Conservation (phyloP, 2,888 invertebrate genomes). For the Synergus gifuensis region DNA sequence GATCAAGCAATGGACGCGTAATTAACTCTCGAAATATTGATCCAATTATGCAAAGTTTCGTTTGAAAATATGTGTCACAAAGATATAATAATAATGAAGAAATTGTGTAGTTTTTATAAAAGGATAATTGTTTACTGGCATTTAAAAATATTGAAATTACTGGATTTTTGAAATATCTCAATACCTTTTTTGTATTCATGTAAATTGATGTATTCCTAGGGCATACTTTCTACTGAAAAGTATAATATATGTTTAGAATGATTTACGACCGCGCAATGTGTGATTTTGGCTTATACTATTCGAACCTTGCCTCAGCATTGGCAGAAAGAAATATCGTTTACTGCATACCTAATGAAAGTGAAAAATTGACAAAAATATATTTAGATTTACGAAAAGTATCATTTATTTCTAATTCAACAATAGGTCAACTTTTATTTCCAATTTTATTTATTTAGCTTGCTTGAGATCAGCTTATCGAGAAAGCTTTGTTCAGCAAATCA, state of each 20-base stretch:
- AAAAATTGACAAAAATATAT: not conserved
- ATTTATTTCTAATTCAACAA: not conserved
- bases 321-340: not conserved
- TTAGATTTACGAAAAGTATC: not conserved
- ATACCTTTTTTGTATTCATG: constrained; percentile 23
- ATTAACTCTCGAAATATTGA: not conserved
- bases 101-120: too few species aligned
- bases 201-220: not conserved
- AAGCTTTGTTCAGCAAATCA: not conserved
- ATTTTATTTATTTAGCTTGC: not conserved
- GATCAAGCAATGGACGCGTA: not conserved
- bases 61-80: not conserved
- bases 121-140: too few species aligned
- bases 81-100: not conserved
- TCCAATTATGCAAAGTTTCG: not conserved
- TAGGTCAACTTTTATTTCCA: not conserved
- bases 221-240: constrained; percentile 17
- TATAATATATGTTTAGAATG: constrained; percentile 10
- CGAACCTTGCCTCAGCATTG: not conserved
- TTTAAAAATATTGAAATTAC: too few species aligned
- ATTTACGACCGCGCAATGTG: constrained; percentile 17
- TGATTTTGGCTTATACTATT: not conserved
- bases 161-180: not conserved
- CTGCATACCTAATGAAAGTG: not conserved
- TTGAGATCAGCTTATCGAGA: not conserved